phyloP scores from a whole-genome alignment of 2,888 invertebrate species.

The Lapara coniferarum region DNA sequence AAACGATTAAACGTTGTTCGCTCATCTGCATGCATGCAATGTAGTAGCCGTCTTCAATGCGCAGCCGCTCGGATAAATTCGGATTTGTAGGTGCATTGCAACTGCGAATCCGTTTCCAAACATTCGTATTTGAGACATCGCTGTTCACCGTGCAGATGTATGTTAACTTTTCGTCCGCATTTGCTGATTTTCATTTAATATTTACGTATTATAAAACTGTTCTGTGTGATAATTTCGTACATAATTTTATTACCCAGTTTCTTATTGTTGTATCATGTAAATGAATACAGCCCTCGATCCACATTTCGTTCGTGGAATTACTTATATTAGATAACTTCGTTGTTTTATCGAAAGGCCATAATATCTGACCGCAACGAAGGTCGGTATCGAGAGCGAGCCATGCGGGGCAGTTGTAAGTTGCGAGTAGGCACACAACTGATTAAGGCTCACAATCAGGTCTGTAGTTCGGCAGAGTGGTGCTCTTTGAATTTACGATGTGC shows the following conservation, averaged over 20 bases:
- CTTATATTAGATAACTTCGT: conserved; percentile 22
- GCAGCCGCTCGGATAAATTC: conserved; percentile 70
- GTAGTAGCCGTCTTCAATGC: conserved; percentile 69
- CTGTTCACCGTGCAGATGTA: conserved; percentile 27
- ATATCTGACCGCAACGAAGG: conserved; percentile 31
- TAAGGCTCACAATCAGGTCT: conserved; percentile 81
- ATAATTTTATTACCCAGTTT: not conserved
- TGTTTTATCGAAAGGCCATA: conserved; percentile 33
- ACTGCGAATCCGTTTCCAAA: conserved; percentile 48
- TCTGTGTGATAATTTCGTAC: not conserved
- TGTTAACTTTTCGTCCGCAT: conserved; percentile 30
- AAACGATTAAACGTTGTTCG: conserved; percentile 75
- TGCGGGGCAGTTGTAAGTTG: conserved; percentile 33
- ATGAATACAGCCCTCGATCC: conserved; percentile 11
- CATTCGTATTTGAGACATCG: conserved; percentile 44
- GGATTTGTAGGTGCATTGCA: conserved; percentile 56
- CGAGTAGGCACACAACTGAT: conserved; percentile 71
- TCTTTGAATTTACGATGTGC: conserved; percentile 83
- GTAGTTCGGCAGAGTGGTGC: conserved; percentile 78
- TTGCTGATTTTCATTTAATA: conserved; percentile 7
- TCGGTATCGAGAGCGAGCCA: conserved; percentile 22
- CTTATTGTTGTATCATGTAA: conserved; percentile 17
- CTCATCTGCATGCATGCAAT: conserved; percentile 75
- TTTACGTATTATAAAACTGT: conserved; percentile 7
- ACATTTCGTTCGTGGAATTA: conserved; percentile 21